phyloP scores from a whole-genome alignment of 2,797 vertebrate genomes.

The Girardinus metallicus region DNA sequence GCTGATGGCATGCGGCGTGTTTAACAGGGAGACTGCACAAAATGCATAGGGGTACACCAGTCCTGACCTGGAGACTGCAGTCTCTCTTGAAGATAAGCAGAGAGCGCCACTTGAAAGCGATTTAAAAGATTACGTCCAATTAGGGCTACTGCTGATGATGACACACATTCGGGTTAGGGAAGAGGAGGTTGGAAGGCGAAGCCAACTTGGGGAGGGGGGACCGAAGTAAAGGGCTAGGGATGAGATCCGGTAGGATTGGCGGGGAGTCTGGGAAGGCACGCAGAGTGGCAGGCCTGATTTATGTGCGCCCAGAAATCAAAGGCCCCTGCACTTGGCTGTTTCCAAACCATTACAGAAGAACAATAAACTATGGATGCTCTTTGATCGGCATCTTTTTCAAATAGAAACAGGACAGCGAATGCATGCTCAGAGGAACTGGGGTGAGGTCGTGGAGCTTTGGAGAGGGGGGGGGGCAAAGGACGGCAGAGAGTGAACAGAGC shows the following conservation, averaged over 20 bases:
- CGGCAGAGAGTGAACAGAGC: slow-evolving; percentile 26
- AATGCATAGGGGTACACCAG: slow-evolving; percentile 45
- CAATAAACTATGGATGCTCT: slow-evolving; percentile 77
- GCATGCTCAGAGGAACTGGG: slow-evolving; percentile 62
- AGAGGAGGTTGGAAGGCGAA: slow-evolving; percentile 35
- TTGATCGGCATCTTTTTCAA: slow-evolving; percentile 68
- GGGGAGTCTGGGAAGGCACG: slow-evolving; percentile 58
- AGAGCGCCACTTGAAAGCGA: slow-evolving; percentile 18
- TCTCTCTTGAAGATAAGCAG: slow-evolving; percentile 16
- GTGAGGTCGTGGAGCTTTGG: slow-evolving; percentile 43
- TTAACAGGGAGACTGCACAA: slow-evolving; percentile 47
- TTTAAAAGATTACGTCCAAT: slow-evolving; percentile 27
- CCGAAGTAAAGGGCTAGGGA: slow-evolving; percentile 44
- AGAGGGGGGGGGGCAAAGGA: slow-evolving; percentile 9
- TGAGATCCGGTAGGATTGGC: slow-evolving; percentile 40
- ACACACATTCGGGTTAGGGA: slow-evolving; percentile 63
- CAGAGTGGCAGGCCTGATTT: slow-evolving; percentile 74
- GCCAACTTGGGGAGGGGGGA: slow-evolving; percentile 17
- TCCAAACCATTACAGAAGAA: slow-evolving; percentile 83
- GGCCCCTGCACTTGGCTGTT: slow-evolving; percentile 75
- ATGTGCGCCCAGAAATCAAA: slow-evolving; percentile 78
- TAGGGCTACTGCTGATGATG: slow-evolving; percentile 44
- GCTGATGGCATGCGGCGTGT: slow-evolving; percentile 64
- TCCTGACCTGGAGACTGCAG: slow-evolving; percentile 23
- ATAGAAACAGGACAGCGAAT: slow-evolving; percentile 70